Conservation (phyloP, 2,888 invertebrate species). For the Drosophila meridionalis region DNA sequence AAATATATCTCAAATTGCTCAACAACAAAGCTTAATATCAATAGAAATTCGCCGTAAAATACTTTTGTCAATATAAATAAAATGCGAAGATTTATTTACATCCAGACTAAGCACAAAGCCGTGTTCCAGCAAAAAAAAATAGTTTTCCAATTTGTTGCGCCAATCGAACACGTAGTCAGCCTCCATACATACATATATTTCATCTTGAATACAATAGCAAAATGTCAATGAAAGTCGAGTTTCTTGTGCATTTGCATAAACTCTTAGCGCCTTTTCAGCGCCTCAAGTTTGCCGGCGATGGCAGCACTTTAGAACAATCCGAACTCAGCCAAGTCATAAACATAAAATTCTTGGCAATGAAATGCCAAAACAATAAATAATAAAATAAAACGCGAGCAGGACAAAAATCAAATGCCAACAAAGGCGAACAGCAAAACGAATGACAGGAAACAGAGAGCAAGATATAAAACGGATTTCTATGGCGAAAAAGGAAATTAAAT, state of each 20-base stretch:
- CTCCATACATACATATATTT: neutral
- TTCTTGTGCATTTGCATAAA: conserved; percentile 1
- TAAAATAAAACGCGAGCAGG: conserved; percentile 48
- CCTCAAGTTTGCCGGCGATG: conserved; percentile 18
- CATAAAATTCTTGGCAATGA: conserved; percentile 61
- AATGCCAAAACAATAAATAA: conserved; percentile 75
- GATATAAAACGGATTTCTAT: neutral
- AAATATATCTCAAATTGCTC: neutral
- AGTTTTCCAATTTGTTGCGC: neutral
- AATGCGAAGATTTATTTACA: neutral
- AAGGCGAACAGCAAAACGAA: conserved; percentile 28
- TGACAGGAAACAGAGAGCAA: conserved; percentile 1
- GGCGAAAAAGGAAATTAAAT: conserved; percentile 21
- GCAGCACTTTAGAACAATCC: conserved; percentile 54
- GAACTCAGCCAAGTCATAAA: conserved; percentile 52
- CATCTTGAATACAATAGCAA: neutral
- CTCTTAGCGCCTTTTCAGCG: conserved; percentile 14
- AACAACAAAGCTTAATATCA: too few relatives aligned
- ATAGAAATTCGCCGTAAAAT: neutral
- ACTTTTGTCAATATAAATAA: neutral
- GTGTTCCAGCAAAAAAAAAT: neutral
- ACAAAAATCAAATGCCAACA: conserved; percentile 41
- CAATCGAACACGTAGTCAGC: neutral
- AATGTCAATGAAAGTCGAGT: conserved; percentile 1
- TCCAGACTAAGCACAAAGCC: neutral